phyloP scores from a whole-genome alignment of 2,113 vertebrate species.

The Dicrurus megarhynchus region DNA sequence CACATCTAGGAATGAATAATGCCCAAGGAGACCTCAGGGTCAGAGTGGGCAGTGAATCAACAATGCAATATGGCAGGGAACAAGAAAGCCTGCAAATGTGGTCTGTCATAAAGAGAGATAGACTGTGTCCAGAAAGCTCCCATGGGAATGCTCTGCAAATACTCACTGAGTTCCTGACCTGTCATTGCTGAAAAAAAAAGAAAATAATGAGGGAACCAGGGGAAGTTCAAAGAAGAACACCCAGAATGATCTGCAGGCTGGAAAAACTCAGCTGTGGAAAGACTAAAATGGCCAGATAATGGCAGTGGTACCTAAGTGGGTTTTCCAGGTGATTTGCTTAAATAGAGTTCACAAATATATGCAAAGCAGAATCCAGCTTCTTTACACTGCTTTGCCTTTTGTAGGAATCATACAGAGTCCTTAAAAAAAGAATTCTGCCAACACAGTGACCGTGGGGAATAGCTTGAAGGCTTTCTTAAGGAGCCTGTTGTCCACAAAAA shows the following conservation, averaged over 20 bases:
- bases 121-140: background rate
- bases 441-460: background rate
- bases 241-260: background rate
- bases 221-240: conserved; percentile 12
- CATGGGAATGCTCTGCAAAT: background rate
- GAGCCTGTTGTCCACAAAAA: background rate
- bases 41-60: conserved; percentile 29
- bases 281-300: background rate
- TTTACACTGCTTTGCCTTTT: background rate
- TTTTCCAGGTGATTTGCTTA: background rate
- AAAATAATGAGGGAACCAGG: background rate
- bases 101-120: conserved; percentile 6
- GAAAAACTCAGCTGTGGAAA: background rate
- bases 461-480: background rate
- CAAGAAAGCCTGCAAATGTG: conserved; percentile 7
- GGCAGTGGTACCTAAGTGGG: background rate
- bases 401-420: background rate
- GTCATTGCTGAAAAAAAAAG: background rate
- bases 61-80: conserved; percentile 20
- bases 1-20: background rate
- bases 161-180: background rate
- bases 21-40: conserved; percentile 49
- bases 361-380: background rate
- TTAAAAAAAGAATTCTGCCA: background rate
- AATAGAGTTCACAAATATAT: background rate